Percentiles rank a stretch among this genome's conserved stretches.
These are phyloP conservation scores for Ovibos moschatus DNA, from an alignment of 2,113 vertebrate genomes.

Conservation along the genomic window DNA sequence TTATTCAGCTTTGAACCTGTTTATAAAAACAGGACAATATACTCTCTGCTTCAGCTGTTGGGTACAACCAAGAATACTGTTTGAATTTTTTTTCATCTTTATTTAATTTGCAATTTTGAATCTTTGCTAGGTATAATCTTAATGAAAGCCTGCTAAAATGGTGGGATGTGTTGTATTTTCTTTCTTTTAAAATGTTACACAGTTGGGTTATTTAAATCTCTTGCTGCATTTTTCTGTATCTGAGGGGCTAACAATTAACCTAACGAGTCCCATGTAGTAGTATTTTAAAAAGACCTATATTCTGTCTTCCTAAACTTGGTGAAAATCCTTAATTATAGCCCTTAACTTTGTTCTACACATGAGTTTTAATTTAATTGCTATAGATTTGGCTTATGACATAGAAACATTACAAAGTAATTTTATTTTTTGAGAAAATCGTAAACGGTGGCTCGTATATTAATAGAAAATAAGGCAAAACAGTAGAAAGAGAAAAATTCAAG, in stretches of 20 bases:
- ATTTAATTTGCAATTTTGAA: not conserved
- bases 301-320: not conserved
- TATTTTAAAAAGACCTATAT: not conserved
- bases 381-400: not conserved
- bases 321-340: not conserved
- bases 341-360: not conserved
- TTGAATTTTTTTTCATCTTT: not conserved
- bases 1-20: not conserved
- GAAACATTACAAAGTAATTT: not conserved
- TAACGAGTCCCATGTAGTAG: not conserved
- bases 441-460: not conserved
- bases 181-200: not conserved
- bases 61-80: not conserved
- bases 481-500: not conserved
- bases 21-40: not conserved
- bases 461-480: not conserved
- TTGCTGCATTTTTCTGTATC: not conserved
- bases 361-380: not conserved
- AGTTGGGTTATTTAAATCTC: not conserved
- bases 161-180: not conserved
- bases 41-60: not conserved
- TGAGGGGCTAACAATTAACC: not conserved
- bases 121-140: not conserved
- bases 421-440: not conserved
- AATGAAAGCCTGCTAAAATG: not conserved